These are phyloP conservation scores for Tetrapedia diversipes DNA, from an alignment of 2,888 invertebrate species.

Conservation along the genomic window DNA sequence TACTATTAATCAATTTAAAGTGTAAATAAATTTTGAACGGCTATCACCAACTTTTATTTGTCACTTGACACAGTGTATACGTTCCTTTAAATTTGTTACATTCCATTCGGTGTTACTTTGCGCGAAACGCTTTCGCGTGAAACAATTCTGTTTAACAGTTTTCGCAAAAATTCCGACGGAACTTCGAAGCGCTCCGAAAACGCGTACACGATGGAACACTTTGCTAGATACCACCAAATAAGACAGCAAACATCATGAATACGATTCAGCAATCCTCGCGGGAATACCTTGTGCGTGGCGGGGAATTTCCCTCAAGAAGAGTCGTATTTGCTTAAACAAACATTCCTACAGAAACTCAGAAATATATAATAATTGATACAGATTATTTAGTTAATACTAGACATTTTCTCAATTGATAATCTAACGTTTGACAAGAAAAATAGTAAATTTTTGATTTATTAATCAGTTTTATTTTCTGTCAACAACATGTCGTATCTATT, in stretches of 20 bases:
- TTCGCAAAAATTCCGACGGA: constrained; percentile 4
- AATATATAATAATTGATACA: constrained; percentile 20
- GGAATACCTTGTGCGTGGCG: constrained; percentile 11
- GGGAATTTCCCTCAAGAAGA: background rate
- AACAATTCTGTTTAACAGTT: background rate
- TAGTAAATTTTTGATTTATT: too few species aligned
- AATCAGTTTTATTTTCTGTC: too few species aligned
- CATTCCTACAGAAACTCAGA: constrained; percentile 20
- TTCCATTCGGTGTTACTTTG: background rate
- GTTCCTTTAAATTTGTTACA: background rate
- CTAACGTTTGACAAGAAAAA: background rate
- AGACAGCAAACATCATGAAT: constrained; percentile 40
- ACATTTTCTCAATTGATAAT: background rate
- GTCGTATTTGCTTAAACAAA: constrained; percentile 6
- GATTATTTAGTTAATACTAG: constrained; percentile 22
- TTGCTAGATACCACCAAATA: constrained; percentile 29
- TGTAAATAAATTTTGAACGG: background rate
- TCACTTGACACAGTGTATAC: background rate
- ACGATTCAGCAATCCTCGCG: constrained; percentile 25
- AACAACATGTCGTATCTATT: too few species aligned
- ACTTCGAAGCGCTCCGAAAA: constrained; percentile 3
- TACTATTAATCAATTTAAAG: too few species aligned
- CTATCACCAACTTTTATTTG: background rate
- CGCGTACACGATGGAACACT: background rate
- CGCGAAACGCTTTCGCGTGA: background rate